A percentile compares a stretch with the other conserved stretches of the same genome.
These are phyloP conservation scores for Formica selysi DNA, from an alignment of 1,140 invertebrate genomes.

Conservation along the genomic window DNA sequence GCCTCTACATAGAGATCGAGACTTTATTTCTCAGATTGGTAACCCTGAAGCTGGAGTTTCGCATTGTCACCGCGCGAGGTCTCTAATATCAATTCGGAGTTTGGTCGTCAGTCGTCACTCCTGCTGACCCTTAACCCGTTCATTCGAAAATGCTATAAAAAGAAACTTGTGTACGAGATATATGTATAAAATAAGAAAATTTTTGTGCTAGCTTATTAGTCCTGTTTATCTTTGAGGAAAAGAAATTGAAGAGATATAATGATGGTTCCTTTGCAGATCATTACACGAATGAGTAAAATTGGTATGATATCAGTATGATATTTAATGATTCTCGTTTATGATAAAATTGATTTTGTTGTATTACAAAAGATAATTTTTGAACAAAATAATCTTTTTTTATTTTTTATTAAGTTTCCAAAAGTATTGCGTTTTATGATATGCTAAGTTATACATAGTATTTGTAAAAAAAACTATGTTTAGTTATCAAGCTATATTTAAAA, in stretches of 20 bases:
- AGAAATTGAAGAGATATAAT: neutral
- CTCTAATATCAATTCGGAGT: too few relatives aligned
- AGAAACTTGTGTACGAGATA: too few relatives aligned
- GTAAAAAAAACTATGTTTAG: neutral
- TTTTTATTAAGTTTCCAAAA: neutral
- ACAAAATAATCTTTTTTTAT: neutral
- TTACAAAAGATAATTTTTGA: neutral
- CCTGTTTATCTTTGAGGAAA: neutral
- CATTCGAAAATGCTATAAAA: too few relatives aligned
- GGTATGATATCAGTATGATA: constrained; percentile 13
- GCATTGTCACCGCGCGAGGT: too few relatives aligned
- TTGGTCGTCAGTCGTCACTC: too few relatives aligned
- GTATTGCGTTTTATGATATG: neutral
- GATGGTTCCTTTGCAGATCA: constrained; percentile 50
- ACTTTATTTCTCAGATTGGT: too few relatives aligned
- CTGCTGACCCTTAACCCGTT: too few relatives aligned
- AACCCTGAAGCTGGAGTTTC: too few relatives aligned
- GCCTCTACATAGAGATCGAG: too few relatives aligned
- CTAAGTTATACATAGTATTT: neutral
- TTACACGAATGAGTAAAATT: constrained; percentile 26
- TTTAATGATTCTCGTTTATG: neutral
- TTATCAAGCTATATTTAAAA: neutral
- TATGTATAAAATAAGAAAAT: too few relatives aligned
- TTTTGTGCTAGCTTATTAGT: neutral
- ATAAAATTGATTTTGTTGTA: neutral